A percentile compares a stretch with the other conserved stretches of the same genome.
Conservation (phyloP, 2,797 vertebrate species). For the Apodemus agrarius region DNA sequence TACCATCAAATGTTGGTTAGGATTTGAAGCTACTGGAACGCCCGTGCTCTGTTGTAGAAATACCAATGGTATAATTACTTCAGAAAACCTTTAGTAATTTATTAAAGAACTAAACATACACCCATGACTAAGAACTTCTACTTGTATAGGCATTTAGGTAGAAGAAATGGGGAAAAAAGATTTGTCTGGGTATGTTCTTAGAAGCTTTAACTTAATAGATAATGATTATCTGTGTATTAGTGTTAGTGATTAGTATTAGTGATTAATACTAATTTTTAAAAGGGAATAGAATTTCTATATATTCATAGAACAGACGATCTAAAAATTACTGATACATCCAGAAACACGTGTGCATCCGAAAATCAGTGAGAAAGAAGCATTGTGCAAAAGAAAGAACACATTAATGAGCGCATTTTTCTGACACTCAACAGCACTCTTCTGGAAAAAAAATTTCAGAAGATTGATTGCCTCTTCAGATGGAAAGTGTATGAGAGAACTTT, state of each 20-base stretch:
- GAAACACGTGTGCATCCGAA: neutral
- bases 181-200: conserved; percentile 2
- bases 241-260: too few relatives aligned
- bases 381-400: neutral
- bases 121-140: conserved; percentile 24
- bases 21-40: conserved; percentile 51
- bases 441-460: conserved; percentile 32
- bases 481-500: neutral
- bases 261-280: neutral
- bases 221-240: too few relatives aligned
- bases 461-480: neutral
- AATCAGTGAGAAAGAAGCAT: conserved; percentile 6
- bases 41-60: neutral
- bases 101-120: conserved; percentile 23
- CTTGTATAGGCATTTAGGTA: conserved; percentile 6
- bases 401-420: neutral
- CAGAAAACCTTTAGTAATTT: conserved; percentile 42
- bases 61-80: neutral
- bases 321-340: neutral
- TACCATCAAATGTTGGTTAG: conserved; percentile 42
- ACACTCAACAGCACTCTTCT: conserved; percentile 25
- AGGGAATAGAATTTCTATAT: neutral
- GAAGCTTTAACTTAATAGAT: conserved; percentile 17
- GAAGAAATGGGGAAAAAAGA: conserved; percentile 23
- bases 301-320: neutral